phyloP scores from a whole-genome alignment of 2,888 invertebrate genomes.

The Brachylomia viminalis region DNA sequence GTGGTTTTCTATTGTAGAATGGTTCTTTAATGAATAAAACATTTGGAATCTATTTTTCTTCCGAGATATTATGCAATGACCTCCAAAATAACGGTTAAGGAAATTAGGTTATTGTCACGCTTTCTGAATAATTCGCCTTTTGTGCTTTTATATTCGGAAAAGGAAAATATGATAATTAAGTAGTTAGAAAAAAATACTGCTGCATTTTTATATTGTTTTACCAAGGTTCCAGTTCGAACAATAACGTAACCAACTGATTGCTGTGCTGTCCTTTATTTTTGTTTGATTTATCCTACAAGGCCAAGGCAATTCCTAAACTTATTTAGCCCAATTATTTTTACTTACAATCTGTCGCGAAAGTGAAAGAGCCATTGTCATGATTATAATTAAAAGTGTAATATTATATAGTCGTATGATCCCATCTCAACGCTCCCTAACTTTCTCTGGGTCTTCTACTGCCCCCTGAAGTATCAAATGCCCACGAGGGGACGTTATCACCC shows the following conservation, averaged over 20 bases:
- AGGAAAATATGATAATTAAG: background rate
- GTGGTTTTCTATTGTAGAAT: background rate
- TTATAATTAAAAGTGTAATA: no score
- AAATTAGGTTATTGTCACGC: slow-evolving; percentile 5
- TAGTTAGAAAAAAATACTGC: background rate
- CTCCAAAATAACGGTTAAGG: background rate
- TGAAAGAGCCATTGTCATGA: no score
- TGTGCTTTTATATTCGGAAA: background rate
- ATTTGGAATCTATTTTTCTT: slow-evolving; percentile 6
- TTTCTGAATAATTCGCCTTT: slow-evolving; percentile 2
- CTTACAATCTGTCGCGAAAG: no score
- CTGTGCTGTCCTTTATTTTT: background rate
- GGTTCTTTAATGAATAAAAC: slow-evolving; percentile 19
- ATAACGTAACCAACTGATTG: background rate
- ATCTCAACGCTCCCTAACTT: no score
- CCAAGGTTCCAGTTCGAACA: background rate
- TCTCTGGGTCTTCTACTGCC: no score
- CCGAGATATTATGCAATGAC: slow-evolving; percentile 2
- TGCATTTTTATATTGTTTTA: background rate
- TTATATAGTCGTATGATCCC: no score
- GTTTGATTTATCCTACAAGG: background rate
- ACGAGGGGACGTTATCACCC: no score
- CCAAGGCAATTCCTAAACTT: no score
- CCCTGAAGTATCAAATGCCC: no score
- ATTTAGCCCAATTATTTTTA: no score